Percentiles rank a stretch among this genome's conserved stretches.
phyloP scores from a whole-genome alignment of 2,888 invertebrate genomes.

The Cyclophora albipunctata region DNA sequence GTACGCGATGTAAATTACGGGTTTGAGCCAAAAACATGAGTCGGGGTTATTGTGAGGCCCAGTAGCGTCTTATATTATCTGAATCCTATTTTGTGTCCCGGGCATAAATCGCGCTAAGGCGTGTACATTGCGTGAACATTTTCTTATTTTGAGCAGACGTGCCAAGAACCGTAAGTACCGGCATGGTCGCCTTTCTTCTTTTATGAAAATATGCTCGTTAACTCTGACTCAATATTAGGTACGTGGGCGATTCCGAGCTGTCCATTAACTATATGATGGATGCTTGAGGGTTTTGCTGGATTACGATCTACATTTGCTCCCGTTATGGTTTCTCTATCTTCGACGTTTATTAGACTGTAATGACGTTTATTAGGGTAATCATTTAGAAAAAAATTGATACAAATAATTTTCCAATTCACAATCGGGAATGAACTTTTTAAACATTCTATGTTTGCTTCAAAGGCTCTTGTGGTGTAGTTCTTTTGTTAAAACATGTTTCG shows the following conservation, averaged over 20 bases:
- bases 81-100: slow-evolving; percentile 70
- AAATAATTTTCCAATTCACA: too few species aligned
- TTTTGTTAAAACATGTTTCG: slow-evolving; percentile 60
- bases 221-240: slow-evolving; percentile 18
- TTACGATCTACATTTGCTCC: too few species aligned
- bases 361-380: slow-evolving; percentile 1
- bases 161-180: slow-evolving; percentile 67
- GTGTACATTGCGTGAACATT: slow-evolving; percentile 66
- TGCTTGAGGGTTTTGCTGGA: not conserved
- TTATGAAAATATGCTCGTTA: slow-evolving; percentile 30
- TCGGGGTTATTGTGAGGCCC: slow-evolving; percentile 38
- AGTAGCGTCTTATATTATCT: slow-evolving; percentile 64
- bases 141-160: slow-evolving; percentile 70
- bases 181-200: slow-evolving; percentile 33
- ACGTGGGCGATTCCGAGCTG: slow-evolving; percentile 3
- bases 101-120: slow-evolving; percentile 70
- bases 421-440: too few species aligned
- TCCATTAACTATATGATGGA: not conserved
- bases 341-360: slow-evolving; percentile 1
- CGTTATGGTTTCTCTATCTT: too few species aligned
- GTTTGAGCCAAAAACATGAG: slow-evolving; percentile 34
- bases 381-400: too few species aligned
- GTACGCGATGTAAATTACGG: slow-evolving; percentile 44
- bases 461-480: slow-evolving; percentile 5
- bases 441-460: too few species aligned